Evolutionary conservation across 2,113 vertebrate genomes (phyloP).

Genomic region (Tympanuchus pallidicinctus): DNA sequence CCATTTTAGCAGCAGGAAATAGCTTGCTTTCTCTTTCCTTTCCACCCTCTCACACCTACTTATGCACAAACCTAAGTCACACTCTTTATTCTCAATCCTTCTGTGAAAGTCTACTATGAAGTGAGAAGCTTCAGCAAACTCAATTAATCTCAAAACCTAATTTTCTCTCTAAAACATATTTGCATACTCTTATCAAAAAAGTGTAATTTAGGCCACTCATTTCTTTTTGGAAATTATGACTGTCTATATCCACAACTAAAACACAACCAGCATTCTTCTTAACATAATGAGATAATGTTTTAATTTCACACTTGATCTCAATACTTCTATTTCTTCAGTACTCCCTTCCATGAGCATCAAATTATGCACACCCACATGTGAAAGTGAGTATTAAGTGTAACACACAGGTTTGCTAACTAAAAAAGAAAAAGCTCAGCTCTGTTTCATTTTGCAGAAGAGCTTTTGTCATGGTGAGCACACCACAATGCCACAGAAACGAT

Average conservation of each 20-base stretch:
- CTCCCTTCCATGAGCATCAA: neutral
- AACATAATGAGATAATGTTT: constrained; percentile 20
- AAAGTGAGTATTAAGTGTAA: neutral
- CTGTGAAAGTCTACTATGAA: neutral
- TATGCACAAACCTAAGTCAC: neutral
- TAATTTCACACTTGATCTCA: constrained; percentile 32
- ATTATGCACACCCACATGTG: neutral
- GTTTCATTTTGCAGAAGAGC: neutral
- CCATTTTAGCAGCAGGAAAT: neutral
- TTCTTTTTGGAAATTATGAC: constrained; percentile 25
- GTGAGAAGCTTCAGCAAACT: neutral
- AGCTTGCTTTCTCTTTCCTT: neutral
- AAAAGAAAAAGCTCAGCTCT: neutral
- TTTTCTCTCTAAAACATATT: constrained; percentile 21
- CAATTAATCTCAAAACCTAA: constrained; percentile 4
- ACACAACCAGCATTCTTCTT: neutral
- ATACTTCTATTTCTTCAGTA: constrained; percentile 18
- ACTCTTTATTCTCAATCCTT: neutral
- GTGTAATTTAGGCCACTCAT: constrained; percentile 39
- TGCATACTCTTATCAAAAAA: constrained; percentile 61
- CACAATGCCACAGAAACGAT: neutral
- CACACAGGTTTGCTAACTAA: rapidly evolving
- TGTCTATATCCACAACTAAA: constrained; percentile 5
- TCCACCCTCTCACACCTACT: neutral
- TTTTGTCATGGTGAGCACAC: neutral